Evolutionary conservation across 2,888 invertebrate genomes (phyloP).

Genomic region (Drosophila flavopinicola): DNA sequence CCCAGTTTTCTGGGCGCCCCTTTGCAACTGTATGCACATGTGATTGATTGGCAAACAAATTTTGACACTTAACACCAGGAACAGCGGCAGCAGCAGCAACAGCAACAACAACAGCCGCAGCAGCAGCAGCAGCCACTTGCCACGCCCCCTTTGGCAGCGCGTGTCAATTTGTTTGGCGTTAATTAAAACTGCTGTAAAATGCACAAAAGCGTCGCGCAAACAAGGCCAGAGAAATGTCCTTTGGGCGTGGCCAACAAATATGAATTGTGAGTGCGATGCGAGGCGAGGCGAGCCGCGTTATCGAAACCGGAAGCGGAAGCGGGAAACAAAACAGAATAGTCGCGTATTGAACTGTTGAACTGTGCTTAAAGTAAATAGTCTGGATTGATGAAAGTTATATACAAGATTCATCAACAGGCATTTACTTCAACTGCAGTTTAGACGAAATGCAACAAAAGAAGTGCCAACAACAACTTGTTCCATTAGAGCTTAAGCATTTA

Average conservation of each 20-base stretch:
- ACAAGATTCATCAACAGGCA: constrained; percentile 83
- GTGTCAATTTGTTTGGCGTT: constrained; percentile 73
- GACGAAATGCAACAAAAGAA: constrained; percentile 75
- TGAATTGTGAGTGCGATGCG: constrained; percentile 2
- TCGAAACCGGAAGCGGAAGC: constrained; percentile 13
- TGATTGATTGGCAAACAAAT: constrained; percentile 79
- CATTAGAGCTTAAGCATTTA: constrained; percentile 47
- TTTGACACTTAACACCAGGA: constrained; percentile 69
- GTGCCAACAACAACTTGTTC: constrained; percentile 58
- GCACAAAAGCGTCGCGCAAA: constrained; percentile 76
- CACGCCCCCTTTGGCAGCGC: constrained; percentile 11
- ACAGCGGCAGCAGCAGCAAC: constrained; percentile 36
- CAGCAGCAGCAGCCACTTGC: constrained; percentile 35
- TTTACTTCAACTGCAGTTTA: constrained; percentile 84
- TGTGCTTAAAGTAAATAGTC: constrained; percentile 84
- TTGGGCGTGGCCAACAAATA: neutral
- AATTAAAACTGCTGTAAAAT: constrained; percentile 79
- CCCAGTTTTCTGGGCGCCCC: constrained; percentile 14
- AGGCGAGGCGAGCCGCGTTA: constrained; percentile 6
- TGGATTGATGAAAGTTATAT: constrained; percentile 83
- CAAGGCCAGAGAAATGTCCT: constrained; percentile 37
- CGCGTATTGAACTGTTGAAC: constrained; percentile 67
- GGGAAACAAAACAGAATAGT: neutral
- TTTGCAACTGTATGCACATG: constrained; percentile 30
- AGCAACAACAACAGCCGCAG: constrained; percentile 47